Evolutionary conservation across 2,113 vertebrate species (phyloP).

Genomic region (Pteronura brasiliensis): DNA sequence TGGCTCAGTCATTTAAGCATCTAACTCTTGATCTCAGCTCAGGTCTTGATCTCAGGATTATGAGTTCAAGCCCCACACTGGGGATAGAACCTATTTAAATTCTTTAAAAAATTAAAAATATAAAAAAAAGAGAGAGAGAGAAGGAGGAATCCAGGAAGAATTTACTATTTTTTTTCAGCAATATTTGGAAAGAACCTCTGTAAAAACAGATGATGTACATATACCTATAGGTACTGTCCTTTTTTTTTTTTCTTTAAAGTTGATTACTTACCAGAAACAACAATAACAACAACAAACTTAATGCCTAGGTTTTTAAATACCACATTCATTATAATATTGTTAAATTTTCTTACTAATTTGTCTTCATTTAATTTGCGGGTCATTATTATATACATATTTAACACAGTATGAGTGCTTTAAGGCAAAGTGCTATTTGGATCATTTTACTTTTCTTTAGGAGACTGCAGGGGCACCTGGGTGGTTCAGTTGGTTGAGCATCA

Average conservation of each 20-base stretch:
- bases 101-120: no score
- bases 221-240: neutral
- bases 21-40: neutral
- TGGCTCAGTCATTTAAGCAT: neutral
- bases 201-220: neutral
- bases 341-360: neutral
- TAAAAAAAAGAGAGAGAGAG: no score
- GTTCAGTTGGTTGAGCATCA: neutral
- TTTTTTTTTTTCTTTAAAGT: neutral
- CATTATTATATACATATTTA: neutral
- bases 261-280: neutral
- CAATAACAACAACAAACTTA: neutral
- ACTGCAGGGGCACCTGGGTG: neutral
- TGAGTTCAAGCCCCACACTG: no score
- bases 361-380: neutral
- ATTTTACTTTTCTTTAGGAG: neutral
- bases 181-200: neutral
- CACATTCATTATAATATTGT: neutral
- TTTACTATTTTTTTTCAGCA: neutral
- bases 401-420: neutral
- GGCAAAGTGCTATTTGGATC: neutral
- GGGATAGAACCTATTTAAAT: no score
- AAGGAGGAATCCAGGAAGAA: neutral
- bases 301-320: neutral
- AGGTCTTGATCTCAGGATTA: no score